These are phyloP conservation scores for Philaethria dido DNA, from an alignment of 2,888 invertebrate species.

Conservation along the genomic window DNA sequence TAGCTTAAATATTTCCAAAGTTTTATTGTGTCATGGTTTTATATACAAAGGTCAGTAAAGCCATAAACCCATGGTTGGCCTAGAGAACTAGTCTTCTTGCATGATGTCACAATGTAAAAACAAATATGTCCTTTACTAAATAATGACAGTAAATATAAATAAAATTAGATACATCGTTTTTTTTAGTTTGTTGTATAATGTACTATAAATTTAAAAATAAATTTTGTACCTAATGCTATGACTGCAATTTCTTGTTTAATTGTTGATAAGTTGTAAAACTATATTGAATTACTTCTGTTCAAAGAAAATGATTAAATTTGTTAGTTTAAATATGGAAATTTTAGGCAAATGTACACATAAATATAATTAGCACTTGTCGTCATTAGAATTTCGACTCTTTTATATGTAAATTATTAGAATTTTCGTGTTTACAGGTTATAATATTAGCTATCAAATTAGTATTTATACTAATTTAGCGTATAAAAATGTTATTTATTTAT, in stretches of 20 bases:
- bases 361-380: neutral
- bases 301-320: neutral
- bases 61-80: slow-evolving; percentile 46
- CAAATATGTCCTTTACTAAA: slow-evolving; percentile 1
- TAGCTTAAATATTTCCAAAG: neutral
- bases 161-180: neutral
- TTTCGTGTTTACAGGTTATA: neutral
- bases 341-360: neutral
- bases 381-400: neutral
- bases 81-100: slow-evolving; percentile 42
- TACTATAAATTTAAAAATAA: neutral
- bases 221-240: neutral
- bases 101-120: slow-evolving; percentile 43
- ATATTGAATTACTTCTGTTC: neutral
- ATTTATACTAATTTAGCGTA: neutral
- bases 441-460: neutral
- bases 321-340: neutral
- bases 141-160: neutral
- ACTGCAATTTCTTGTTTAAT: neutral
- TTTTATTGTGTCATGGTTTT: slow-evolving; percentile 20
- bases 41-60: slow-evolving; percentile 39
- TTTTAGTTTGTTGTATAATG: too few species aligned
- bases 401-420: neutral
- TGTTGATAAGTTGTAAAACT: neutral
- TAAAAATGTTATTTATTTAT: neutral